Conservation (phyloP, 2,797 vertebrate genomes). For the Margarornis squamiger region DNA sequence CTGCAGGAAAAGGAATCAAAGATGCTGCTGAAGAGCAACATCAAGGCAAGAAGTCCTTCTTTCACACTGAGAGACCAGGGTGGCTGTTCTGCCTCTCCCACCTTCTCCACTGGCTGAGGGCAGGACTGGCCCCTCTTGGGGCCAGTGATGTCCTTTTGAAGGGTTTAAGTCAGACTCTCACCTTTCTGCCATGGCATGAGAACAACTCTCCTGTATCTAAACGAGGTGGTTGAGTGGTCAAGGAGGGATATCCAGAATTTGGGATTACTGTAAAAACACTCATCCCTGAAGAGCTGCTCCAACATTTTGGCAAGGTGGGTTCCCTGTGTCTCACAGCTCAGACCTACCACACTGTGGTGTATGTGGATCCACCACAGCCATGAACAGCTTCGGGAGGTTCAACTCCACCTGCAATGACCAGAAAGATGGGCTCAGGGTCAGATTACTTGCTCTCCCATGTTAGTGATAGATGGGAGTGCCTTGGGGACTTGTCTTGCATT, state of each 20-base stretch:
- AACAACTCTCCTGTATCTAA: not conserved
- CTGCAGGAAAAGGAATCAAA: not conserved
- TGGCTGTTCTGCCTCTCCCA: not conserved
- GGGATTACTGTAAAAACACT: not conserved
- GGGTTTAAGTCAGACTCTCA: not conserved
- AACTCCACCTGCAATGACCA: not conserved
- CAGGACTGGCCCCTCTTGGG: not conserved
- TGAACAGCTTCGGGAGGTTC: not conserved
- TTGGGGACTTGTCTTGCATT: not conserved
- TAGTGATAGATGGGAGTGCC: not conserved
- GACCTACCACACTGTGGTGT: fast-evolving
- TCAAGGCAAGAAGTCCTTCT: not conserved
- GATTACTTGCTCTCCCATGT: not conserved
- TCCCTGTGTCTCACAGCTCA: not conserved
- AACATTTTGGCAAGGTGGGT: not conserved
- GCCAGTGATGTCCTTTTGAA: not conserved
- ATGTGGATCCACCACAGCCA: not conserved
- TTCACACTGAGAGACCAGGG: not conserved
- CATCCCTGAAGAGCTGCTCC: not conserved
- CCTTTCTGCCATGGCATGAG: not conserved
- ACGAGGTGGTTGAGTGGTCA: fast-evolving
- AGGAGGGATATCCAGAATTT: not conserved
- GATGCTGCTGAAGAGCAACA: not conserved
- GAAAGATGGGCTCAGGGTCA: not conserved
- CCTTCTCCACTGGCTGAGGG: not conserved